phyloP scores from a whole-genome alignment of 2,888 invertebrate genomes.

The Blastobasis lacticolella region DNA sequence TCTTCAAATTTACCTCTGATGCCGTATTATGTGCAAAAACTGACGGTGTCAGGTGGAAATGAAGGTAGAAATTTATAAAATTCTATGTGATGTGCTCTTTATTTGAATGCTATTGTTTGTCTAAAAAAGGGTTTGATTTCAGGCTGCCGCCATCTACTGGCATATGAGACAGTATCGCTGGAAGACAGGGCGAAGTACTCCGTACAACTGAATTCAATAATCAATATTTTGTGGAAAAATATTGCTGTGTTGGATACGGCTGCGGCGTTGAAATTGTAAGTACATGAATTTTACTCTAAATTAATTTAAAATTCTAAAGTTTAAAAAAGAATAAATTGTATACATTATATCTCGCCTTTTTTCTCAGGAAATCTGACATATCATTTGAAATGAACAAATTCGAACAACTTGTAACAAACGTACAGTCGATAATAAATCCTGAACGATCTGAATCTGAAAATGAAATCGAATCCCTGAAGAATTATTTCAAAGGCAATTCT shows the following conservation, averaged over 20 bases:
- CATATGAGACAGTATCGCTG: constrained; percentile 62
- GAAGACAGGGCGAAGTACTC: constrained; percentile 65
- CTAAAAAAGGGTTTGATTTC: constrained; percentile 7
- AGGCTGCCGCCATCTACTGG: constrained; percentile 40
- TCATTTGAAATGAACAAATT: constrained; percentile 49
- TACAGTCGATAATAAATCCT: constrained; percentile 16
- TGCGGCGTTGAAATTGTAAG: constrained; percentile 61
- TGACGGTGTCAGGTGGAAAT: constrained; percentile 35
- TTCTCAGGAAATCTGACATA: constrained; percentile 44
- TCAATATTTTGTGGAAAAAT: constrained; percentile 77
- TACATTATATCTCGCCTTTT: not conserved
- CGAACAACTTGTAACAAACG: constrained; percentile 33
- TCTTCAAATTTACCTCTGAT: constrained; percentile 49
- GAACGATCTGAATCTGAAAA: not conserved
- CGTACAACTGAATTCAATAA: constrained; percentile 60
- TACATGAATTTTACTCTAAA: constrained; percentile 13
- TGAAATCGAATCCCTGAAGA: constrained; percentile 10
- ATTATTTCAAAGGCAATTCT: constrained; percentile 26
- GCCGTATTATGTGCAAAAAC: constrained; percentile 48
- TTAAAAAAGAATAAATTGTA: too few species aligned
- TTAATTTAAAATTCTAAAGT: too few species aligned
- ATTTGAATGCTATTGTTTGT: constrained; percentile 1
- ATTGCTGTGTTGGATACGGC: constrained; percentile 62
- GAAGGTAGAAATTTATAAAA: constrained; percentile 23
- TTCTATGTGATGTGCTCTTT: too few species aligned